Evolutionary conservation across 1,140 invertebrate genomes (phyloP).

Genomic region (Ectropis grisescens): DNA sequence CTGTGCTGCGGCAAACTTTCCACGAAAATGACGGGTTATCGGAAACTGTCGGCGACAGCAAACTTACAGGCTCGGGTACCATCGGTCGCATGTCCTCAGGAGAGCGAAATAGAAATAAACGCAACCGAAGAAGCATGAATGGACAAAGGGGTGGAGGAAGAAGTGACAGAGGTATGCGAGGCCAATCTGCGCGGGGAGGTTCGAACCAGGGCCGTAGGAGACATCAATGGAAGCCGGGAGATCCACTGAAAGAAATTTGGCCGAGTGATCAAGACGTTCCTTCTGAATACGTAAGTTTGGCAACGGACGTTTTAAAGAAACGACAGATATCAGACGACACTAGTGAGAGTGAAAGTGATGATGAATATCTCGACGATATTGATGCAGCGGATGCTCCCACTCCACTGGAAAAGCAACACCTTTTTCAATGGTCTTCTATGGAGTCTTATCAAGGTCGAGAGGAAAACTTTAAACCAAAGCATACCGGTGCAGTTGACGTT

Average conservation of each 20-base stretch:
- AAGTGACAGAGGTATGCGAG: not conserved
- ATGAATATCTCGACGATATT: slow-evolving; percentile 1
- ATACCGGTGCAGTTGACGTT: slow-evolving; percentile 1
- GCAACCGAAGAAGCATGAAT: too few relatives aligned
- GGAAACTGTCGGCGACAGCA: too few relatives aligned
- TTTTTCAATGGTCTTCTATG: slow-evolving; percentile 2
- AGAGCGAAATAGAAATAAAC: too few relatives aligned
- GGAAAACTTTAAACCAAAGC: too few relatives aligned
- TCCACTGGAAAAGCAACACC: not conserved
- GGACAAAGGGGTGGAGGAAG: not conserved
- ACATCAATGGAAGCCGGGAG: not conserved
- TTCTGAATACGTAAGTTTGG: too few relatives aligned
- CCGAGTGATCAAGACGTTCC: not conserved
- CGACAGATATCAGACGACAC: not conserved
- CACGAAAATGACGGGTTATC: too few relatives aligned
- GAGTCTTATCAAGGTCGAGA: not conserved
- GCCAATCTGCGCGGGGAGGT: not conserved
- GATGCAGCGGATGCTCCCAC: not conserved
- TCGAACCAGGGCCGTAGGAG: not conserved
- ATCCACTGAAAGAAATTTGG: not conserved
- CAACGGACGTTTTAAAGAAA: not conserved
- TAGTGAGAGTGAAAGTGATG: slow-evolving; percentile 1
- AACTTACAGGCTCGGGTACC: too few relatives aligned
- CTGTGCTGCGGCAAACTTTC: too few relatives aligned
- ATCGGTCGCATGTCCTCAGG: too few relatives aligned